Conservation (phyloP, 2,888 invertebrate species). For the Dorcus parallelipipedus region DNA sequence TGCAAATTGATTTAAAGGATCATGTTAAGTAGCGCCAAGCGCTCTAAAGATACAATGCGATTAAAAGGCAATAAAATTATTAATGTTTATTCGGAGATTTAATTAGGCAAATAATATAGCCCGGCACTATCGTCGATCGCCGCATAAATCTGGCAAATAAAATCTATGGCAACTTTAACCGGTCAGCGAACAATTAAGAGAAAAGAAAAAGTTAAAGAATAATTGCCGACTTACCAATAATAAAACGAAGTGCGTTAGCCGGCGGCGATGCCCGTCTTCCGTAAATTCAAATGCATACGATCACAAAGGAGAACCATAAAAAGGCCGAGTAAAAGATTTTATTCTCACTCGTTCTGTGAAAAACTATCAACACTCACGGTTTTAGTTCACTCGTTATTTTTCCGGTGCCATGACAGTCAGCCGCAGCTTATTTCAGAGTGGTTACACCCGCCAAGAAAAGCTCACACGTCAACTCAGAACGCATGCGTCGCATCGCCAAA, state of each 20-base stretch:
- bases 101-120: too few species aligned
- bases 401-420: conserved; percentile 41
- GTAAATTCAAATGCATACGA: not conserved
- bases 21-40: too few species aligned
- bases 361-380: conserved; percentile 30
- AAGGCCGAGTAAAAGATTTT: not conserved
- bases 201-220: not conserved
- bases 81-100: too few species aligned
- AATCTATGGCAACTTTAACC: too few species aligned
- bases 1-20: too few species aligned
- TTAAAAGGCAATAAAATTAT: too few species aligned
- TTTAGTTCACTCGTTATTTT: conserved; percentile 25
- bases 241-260: not conserved
- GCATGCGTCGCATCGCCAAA: conserved; percentile 38
- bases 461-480: conserved; percentile 37
- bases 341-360: conserved; percentile 1
- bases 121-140: too few species aligned
- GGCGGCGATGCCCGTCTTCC: not conserved
- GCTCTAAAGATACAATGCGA: too few species aligned
- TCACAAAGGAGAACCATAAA: conserved; percentile 1
- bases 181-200: too few species aligned
- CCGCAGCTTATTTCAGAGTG: conserved; percentile 35
- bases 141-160: too few species aligned
- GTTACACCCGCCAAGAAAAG: conserved; percentile 44
- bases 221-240: not conserved